Evolutionary conservation across 2,113 vertebrate genomes (phyloP).

Genomic region (Gallinago paraguaiae): DNA sequence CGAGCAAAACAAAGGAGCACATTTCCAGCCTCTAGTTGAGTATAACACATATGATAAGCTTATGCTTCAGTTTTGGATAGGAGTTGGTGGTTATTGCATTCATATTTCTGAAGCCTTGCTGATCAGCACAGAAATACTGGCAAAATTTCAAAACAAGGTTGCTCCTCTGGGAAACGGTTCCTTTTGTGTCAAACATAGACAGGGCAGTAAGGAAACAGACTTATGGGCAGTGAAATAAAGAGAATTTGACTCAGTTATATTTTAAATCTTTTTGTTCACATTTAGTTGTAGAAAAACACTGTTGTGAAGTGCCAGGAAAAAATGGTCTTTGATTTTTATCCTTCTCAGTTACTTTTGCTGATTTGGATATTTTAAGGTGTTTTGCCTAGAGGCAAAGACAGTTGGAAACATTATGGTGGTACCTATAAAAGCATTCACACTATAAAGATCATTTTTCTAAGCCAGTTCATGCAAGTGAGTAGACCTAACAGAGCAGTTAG

Average conservation of each 20-base stretch:
- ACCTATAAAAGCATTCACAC: neutral
- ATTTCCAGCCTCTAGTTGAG: slow-evolving; percentile 32
- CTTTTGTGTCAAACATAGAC: neutral
- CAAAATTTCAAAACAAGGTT: neutral
- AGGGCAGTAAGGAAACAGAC: neutral
- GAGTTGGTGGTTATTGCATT: neutral
- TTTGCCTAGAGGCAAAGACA: neutral
- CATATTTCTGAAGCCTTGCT: neutral
- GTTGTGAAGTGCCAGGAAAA: neutral
- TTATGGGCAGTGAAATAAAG: neutral
- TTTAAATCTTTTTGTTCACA: neutral
- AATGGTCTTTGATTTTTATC: neutral
- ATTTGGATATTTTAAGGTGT: neutral
- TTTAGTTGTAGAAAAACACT: neutral
- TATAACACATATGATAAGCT: neutral
- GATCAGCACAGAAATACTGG: neutral
- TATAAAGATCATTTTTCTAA: neutral
- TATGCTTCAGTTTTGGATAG: neutral
- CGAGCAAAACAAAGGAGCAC: slow-evolving; percentile 21
- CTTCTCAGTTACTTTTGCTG: neutral
- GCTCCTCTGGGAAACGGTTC: neutral
- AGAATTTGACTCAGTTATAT: neutral
- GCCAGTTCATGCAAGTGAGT: neutral
- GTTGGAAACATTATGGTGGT: neutral
- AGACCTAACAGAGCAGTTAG: neutral